phyloP scores from a whole-genome alignment of 2,797 vertebrate genomes.

The Sebastes variabilis region DNA sequence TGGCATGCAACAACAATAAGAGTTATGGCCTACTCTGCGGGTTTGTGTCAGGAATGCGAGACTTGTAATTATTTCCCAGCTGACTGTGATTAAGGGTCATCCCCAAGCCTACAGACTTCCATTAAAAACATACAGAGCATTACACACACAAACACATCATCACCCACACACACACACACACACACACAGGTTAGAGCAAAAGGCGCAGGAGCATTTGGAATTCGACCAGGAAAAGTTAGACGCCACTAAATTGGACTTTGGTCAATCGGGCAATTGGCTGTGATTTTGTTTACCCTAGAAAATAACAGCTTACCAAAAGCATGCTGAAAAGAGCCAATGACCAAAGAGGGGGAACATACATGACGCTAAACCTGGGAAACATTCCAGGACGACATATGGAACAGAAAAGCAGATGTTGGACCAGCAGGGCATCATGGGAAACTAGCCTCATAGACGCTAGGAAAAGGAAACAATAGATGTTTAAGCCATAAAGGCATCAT shows the following conservation, averaged over 20 bases:
- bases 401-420: conserved; percentile 46
- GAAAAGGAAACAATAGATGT: conserved; percentile 32
- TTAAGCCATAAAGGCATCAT: conserved; percentile 30
- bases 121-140: conserved; percentile 68
- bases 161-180: not conserved
- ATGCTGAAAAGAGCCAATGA: conserved; percentile 6
- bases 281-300: conserved; percentile 27
- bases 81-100: conserved; percentile 84
- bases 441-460: conserved; percentile 9
- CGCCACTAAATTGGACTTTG: conserved; percentile 29
- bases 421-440: conserved; percentile 42
- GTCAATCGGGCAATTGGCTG: conserved; percentile 22
- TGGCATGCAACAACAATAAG: conserved; percentile 66
- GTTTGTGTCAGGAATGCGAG: conserved; percentile 75
- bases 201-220: not conserved
- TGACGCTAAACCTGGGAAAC: conserved; percentile 28
- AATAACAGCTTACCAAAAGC: conserved; percentile 23
- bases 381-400: conserved; percentile 20
- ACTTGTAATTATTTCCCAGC: conserved; percentile 83
- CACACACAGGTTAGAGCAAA: conserved; percentile 8
- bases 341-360: conserved; percentile 12
- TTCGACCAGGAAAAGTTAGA: conserved; percentile 2
- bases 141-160: conserved; percentile 5
- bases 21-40: conserved; percentile 44
- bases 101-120: conserved; percentile 71